Conservation (phyloP, 2,113 vertebrate genomes). For the Oreochromis tanganicae region DNA sequence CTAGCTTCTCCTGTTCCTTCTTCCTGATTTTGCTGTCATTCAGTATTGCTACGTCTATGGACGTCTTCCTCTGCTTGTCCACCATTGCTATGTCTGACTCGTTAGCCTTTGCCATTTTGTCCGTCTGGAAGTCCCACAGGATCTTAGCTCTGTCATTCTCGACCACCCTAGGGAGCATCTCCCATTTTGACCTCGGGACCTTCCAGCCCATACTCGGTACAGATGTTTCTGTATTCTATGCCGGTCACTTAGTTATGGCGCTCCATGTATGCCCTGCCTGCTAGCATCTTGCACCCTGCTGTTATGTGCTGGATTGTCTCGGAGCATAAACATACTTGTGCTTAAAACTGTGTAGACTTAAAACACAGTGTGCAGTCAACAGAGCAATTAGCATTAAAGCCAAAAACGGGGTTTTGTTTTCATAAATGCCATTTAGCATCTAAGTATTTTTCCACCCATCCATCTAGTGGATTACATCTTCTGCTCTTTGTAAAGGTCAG, state of each 20-base stretch:
- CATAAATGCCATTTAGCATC: not conserved
- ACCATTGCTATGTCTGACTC: not conserved
- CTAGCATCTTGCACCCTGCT: not conserved
- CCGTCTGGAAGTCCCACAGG: not conserved
- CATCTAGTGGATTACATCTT: constrained; percentile 7
- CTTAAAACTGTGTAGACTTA: not conserved
- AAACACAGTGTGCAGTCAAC: not conserved
- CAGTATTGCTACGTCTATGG: not conserved
- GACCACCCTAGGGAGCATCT: not conserved
- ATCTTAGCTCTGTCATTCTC: not conserved
- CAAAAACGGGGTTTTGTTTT: not conserved
- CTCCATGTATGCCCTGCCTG: not conserved
- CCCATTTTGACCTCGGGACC: not conserved
- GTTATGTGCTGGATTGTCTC: not conserved
- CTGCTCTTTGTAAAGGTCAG: constrained; percentile 9
- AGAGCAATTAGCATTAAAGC: not conserved
- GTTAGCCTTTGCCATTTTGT: not conserved
- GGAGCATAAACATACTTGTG: not conserved
- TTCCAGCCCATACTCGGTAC: not conserved
- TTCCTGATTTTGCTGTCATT: not conserved
- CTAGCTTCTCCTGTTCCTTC: not conserved
- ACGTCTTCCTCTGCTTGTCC: not conserved
- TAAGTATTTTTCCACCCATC: constrained; percentile 4
- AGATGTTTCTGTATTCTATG: not conserved
- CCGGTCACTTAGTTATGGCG: fast-evolving